phyloP scores from a whole-genome alignment of 2,888 invertebrate genomes.

The Volucella inanis region DNA sequence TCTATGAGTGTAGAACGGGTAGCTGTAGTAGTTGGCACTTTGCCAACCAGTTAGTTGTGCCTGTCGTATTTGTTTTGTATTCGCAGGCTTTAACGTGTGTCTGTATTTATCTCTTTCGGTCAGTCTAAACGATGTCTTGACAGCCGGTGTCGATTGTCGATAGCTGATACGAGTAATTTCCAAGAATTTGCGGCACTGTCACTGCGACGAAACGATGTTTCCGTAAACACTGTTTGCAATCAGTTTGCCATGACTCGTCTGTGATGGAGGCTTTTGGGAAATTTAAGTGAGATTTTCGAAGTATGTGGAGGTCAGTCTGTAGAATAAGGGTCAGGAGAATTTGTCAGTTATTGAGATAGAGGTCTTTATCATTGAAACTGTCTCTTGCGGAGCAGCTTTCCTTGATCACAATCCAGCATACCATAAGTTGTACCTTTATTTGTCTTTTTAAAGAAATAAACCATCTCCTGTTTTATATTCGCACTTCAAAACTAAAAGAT shows the following conservation, averaged over 20 bases:
- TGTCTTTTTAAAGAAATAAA: too few species aligned
- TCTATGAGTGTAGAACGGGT: background rate
- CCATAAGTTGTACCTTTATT: too few species aligned
- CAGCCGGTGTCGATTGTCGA: slow-evolving; percentile 72
- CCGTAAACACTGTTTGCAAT: slow-evolving; percentile 63
- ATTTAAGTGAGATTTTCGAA: slow-evolving; percentile 46
- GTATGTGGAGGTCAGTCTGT: slow-evolving; percentile 27
- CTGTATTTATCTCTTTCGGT: slow-evolving; percentile 52
- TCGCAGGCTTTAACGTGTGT: background rate
- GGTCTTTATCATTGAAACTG: too few species aligned
- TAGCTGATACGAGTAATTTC: slow-evolving; percentile 46
- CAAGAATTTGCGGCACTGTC: slow-evolving; percentile 74
- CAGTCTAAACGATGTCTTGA: slow-evolving; percentile 63
- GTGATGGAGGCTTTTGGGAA: slow-evolving; percentile 41
- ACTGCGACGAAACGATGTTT: slow-evolving; percentile 65
- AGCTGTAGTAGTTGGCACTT: slow-evolving; percentile 62
- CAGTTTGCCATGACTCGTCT: slow-evolving; percentile 20
- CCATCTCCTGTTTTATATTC: too few species aligned
- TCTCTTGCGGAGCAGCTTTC: too few species aligned
- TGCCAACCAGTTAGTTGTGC: slow-evolving; percentile 40
- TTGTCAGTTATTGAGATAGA: too few species aligned
- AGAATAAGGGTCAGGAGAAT: background rate
- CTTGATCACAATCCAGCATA: too few species aligned
- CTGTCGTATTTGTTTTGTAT: slow-evolving; percentile 31
- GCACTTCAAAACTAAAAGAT: too few species aligned